These are phyloP conservation scores for Bombylius major DNA, from an alignment of 2,888 invertebrate species.

Conservation along the genomic window DNA sequence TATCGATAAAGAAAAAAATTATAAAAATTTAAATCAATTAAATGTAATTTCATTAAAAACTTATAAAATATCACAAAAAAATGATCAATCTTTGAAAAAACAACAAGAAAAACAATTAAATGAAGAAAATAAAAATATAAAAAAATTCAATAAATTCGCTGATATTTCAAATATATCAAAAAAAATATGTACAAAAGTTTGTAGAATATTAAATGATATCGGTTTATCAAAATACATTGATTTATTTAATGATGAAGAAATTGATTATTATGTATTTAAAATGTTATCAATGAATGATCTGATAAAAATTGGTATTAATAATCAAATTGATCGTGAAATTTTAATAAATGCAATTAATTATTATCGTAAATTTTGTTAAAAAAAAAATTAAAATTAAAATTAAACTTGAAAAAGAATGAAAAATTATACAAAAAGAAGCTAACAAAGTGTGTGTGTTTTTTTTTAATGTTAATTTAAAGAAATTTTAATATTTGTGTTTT, in stretches of 20 bases:
- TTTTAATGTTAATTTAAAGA: too few relatives aligned
- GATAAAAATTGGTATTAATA: not conserved
- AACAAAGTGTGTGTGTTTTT: too few relatives aligned
- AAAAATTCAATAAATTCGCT: not conserved
- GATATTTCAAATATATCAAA: not conserved
- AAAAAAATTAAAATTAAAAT: too few relatives aligned
- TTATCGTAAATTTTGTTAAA: not conserved
- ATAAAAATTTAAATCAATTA: too few relatives aligned
- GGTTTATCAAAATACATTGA: slow-evolving; percentile 1
- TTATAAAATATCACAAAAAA: too few relatives aligned
- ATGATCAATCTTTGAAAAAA: too few relatives aligned
- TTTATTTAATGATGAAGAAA: slow-evolving; percentile 7
- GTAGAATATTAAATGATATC: not conserved
- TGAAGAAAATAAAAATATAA: not conserved
- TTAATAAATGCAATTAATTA: slow-evolving; percentile 1
- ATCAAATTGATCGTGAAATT: slow-evolving; percentile 1
- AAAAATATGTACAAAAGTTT: not conserved
- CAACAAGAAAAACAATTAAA: too few relatives aligned
- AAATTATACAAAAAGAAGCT: too few relatives aligned
- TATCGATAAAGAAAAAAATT: too few relatives aligned
- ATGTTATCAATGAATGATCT: slow-evolving; percentile 5
- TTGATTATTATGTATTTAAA: slow-evolving; percentile 6
- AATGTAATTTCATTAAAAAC: too few relatives aligned
- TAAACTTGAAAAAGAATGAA: too few relatives aligned
- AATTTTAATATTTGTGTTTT: too few relatives aligned